Conservation (phyloP, 1,140 invertebrate genomes). For the Agrilus planipennis region DNA sequence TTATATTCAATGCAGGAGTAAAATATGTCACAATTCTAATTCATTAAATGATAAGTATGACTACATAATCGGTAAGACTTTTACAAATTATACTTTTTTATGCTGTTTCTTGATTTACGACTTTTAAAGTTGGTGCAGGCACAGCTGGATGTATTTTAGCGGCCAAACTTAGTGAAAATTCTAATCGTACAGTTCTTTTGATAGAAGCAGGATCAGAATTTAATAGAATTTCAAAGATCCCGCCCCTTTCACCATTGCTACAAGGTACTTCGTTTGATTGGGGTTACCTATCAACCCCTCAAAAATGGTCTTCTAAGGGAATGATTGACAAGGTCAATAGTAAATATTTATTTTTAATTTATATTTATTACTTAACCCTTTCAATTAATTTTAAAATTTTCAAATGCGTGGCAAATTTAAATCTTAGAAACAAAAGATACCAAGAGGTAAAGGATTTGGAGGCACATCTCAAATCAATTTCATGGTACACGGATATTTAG, state of each 20-base stretch:
- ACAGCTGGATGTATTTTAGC: constrained; percentile 70
- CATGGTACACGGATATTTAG: constrained; percentile 51
- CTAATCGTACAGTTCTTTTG: constrained; percentile 39
- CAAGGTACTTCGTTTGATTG: constrained; percentile 53
- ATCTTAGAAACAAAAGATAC: constrained; percentile 44
- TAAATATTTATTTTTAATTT: neutral
- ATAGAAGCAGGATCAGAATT: neutral
- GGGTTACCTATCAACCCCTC: constrained; percentile 47
- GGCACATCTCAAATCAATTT: constrained; percentile 60
- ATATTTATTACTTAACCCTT: too few species aligned
- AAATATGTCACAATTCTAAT: too few species aligned
- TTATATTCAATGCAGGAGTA: too few species aligned
- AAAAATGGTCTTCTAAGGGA: constrained; percentile 52
- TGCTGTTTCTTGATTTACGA: too few species aligned
- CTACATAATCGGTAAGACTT: too few species aligned
- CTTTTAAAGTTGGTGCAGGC: constrained; percentile 75
- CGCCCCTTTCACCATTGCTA: constrained; percentile 47
- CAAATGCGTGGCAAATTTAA: too few species aligned
- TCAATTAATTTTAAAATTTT: too few species aligned
- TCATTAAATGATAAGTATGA: too few species aligned
- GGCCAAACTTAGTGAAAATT: constrained; percentile 47
- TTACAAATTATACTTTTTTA: too few species aligned
- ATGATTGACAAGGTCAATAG: constrained; percentile 42
- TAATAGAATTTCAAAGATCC: neutral
- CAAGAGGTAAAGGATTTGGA: constrained; percentile 55